phyloP scores from a whole-genome alignment of 37 sponge, comb jelly and placozoan genomes.

The Cladorhizidae sp. region DNA sequence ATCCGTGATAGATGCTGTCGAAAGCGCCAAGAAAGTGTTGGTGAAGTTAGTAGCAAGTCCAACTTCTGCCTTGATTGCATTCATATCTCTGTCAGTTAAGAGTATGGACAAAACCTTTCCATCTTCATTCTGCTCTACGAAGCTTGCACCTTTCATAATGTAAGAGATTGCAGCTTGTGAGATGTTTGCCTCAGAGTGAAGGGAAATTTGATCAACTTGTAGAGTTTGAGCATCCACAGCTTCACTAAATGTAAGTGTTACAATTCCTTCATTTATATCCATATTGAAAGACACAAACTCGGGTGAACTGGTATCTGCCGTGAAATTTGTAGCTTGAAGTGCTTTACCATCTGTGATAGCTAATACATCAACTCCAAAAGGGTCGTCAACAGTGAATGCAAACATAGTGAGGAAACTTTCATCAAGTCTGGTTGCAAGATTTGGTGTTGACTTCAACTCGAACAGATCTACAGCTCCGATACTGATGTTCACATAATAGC shows the following conservation, averaged over 20 bases:
- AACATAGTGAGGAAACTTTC: conserved; percentile 69
- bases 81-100: conserved; percentile 53
- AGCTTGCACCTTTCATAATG: conserved; percentile 46
- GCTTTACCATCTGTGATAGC: conserved; percentile 83
- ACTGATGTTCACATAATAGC: conserved; percentile 67
- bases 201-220: conserved; percentile 33
- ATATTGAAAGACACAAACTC: conserved; percentile 59
- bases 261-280: conserved; percentile 68
- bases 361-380: conserved; percentile 70
- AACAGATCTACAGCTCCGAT: conserved; percentile 87
- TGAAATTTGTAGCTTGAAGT: conserved; percentile 57
- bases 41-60: conserved; percentile 57
- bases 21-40: conserved; percentile 67
- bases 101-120: conserved; percentile 52
- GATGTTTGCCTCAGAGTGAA: conserved; percentile 58
- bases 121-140: conserved; percentile 51
- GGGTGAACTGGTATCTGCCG: conserved; percentile 67
- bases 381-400: conserved; percentile 75
- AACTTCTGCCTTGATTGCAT: conserved; percentile 70
- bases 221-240: conserved; percentile 68
- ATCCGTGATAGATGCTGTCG: conserved; percentile 38
- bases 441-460: conserved; percentile 60
- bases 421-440: conserved; percentile 52
- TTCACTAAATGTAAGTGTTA: conserved; percentile 80
- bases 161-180: conserved; percentile 19